Percentiles rank a stretch among this genome's conserved stretches.
These are phyloP conservation scores for Porites lutea DNA, from an alignment of 64 coral and sea anemone genomes.

Conservation along the genomic window DNA sequence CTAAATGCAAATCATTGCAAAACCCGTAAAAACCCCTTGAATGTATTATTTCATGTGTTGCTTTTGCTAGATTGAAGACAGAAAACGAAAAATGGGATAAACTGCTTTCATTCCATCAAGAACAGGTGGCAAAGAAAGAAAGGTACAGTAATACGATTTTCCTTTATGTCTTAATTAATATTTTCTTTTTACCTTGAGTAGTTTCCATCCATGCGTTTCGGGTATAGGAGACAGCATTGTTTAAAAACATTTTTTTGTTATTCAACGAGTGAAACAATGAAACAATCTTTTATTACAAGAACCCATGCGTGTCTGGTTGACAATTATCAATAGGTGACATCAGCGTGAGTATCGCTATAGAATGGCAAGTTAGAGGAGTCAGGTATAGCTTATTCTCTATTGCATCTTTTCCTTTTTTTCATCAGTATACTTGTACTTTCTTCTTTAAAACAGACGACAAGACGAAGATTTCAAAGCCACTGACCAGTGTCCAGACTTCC, in stretches of 20 bases:
- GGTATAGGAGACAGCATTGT: too few relatives aligned
- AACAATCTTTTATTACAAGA: too few relatives aligned
- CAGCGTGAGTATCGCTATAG: background rate
- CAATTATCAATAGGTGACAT: too few relatives aligned
- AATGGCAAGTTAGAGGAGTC: too few relatives aligned
- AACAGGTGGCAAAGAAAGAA: slow-evolving; percentile 27
- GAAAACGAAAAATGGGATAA: slow-evolving; percentile 77
- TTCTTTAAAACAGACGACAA: slow-evolving; percentile 38
- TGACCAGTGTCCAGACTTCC: slow-evolving; percentile 79
- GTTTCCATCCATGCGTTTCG: too few relatives aligned
- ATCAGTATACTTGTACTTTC: background rate
- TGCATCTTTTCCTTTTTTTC: too few relatives aligned
- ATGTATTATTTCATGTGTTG: background rate
- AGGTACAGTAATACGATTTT: slow-evolving; percentile 27
- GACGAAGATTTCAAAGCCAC: slow-evolving; percentile 31
- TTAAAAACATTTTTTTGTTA: background rate
- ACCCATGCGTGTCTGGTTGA: too few relatives aligned
- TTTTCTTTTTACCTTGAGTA: too few relatives aligned
- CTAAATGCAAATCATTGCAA: too few relatives aligned
- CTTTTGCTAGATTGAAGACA: slow-evolving; percentile 50
- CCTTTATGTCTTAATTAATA: background rate
- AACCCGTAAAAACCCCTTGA: too few relatives aligned
- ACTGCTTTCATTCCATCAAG: slow-evolving; percentile 44
- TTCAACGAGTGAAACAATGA: too few relatives aligned
- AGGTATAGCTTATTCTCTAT: too few relatives aligned